Evolutionary conservation across 2,113 vertebrate genomes (phyloP).

Genomic region (Chrysochloris asiatica): DNA sequence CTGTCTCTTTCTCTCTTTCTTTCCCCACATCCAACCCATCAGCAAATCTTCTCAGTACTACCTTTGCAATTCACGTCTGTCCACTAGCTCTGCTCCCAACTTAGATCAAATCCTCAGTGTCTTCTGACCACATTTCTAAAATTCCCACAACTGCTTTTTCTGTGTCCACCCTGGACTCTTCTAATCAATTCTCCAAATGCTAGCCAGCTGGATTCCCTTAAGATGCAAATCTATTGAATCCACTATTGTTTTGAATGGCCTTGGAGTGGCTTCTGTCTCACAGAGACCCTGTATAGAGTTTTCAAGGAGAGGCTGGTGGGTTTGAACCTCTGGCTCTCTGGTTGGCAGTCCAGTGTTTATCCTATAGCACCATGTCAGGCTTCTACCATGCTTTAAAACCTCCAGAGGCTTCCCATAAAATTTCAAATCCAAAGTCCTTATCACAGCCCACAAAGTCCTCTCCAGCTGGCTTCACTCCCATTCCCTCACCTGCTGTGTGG

Average conservation of each 20-base stretch:
- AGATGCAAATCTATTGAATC: accelerated
- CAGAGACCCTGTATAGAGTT: no score
- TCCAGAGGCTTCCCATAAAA: neutral
- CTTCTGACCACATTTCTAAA: neutral
- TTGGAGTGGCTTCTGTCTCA: no score
- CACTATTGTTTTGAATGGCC: no score
- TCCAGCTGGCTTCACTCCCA: neutral
- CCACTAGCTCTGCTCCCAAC: neutral
- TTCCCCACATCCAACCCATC: neutral
- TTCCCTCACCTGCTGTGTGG: accelerated
- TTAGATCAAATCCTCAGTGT: accelerated
- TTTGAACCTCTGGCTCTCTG: no score
- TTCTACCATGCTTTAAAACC: neutral
- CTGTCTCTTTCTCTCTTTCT: no score
- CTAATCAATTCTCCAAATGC: neutral
- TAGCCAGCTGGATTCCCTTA: neutral
- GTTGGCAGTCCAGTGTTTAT: no score
- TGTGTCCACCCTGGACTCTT: accelerated
- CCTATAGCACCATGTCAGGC: no score
- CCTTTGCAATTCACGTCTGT: accelerated
- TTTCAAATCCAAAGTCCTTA: no score
- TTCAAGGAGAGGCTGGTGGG: no score
- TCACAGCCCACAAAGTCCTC: accelerated
- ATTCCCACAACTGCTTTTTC: accelerated
- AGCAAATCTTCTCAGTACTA: neutral